Evolutionary conservation across 2,888 invertebrate species (phyloP).

Genomic region (Antheraea assamensis): DNA sequence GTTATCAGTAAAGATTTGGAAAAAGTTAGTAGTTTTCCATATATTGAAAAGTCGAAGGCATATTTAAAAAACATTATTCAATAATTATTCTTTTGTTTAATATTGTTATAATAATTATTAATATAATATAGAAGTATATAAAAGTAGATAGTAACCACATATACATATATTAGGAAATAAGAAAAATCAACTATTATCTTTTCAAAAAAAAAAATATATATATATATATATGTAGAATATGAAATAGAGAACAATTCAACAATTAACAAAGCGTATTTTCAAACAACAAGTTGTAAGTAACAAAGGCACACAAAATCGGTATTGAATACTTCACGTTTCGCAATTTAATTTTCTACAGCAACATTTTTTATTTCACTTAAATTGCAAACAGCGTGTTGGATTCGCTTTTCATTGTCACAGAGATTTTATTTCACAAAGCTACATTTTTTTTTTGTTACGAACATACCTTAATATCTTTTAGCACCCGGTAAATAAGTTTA

Average conservation of each 20-base stretch:
- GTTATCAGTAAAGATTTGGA: too few relatives aligned
- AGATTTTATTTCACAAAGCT: slow-evolving; percentile 13
- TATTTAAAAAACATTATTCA: too few relatives aligned
- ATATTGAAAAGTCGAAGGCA: too few relatives aligned
- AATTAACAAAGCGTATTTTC: background rate
- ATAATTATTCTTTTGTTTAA: too few relatives aligned
- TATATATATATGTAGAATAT: background rate
- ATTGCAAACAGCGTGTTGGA: background rate
- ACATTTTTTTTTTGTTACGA: background rate
- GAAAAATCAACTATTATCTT: too few relatives aligned
- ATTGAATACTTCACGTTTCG: background rate
- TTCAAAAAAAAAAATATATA: too few relatives aligned
- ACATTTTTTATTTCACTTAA: background rate
- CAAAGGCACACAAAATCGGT: background rate
- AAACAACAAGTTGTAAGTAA: background rate
- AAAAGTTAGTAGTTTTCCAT: too few relatives aligned
- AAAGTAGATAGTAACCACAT: too few relatives aligned
- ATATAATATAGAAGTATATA: too few relatives aligned
- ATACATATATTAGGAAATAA: too few relatives aligned
- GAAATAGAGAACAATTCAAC: background rate
- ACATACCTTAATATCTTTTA: background rate
- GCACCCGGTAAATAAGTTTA: background rate
- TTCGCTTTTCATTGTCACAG: slow-evolving; percentile 13
- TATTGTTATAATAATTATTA: too few relatives aligned
- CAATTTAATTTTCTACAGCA: background rate